Evolutionary conservation across 2,797 vertebrate genomes (phyloP).

Genomic region (Pterois miles): DNA sequence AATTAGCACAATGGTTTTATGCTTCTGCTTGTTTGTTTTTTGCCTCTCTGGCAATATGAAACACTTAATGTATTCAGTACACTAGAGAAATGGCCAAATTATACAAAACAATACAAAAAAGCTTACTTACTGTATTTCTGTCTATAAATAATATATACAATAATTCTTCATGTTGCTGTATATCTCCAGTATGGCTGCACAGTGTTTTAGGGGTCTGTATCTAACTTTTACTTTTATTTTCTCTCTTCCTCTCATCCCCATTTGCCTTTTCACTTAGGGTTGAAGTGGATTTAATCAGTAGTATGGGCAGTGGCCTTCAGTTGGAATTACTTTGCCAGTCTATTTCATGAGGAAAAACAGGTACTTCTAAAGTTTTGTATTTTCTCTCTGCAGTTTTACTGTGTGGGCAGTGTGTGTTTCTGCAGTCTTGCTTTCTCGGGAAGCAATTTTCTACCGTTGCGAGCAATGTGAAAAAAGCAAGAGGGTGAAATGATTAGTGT

Average conservation of each 20-base stretch:
- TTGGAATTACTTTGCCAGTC: constrained; percentile 29
- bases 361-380: constrained; percentile 24
- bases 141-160: not conserved
- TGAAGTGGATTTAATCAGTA: constrained; percentile 34
- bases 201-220: not conserved
- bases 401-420: constrained; percentile 15
- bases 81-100: not conserved
- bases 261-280: constrained; percentile 21
- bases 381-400: constrained; percentile 27
- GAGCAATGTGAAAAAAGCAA: constrained; percentile 13
- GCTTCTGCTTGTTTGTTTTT: constrained; percentile 14
- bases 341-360: constrained; percentile 16
- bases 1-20: constrained; percentile 2
- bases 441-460: constrained; percentile 27
- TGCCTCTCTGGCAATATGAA: constrained; percentile 1
- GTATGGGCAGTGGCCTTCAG: constrained; percentile 8
- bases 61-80: not conserved
- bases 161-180: not conserved
- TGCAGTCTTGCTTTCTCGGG: constrained; percentile 1
- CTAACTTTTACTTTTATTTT: not conserved
- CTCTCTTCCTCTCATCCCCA: not conserved
- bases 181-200: not conserved
- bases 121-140: not conserved
- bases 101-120: not conserved
- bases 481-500: constrained; percentile 16